Evolutionary conservation across 2,888 invertebrate species (phyloP), one percentile per base, ranked within the genome.

Genomic region (Erebia aethiops): DNA sequence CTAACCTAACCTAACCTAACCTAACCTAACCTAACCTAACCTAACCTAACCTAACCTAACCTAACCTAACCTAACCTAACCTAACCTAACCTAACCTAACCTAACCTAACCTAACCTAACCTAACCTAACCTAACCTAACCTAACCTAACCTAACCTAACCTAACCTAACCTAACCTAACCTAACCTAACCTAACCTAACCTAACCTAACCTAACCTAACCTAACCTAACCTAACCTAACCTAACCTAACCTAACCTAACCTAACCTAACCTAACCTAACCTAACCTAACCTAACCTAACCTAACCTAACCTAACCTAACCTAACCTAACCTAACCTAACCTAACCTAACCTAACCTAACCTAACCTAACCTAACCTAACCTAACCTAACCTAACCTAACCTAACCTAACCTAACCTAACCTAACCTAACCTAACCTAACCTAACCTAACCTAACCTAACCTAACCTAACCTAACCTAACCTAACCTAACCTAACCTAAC

Each of bases 1-100:
- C 61, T 61, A 61, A 61, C 61, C 61, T 61, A 61, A 61, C 61
- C 61, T 61, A 61, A 61, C 61, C 61, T 61, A 61, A 61, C 61
- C 61, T 61, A 61, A 61, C 61, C 61, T 61, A 61, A 61, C 61
- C 61, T 61, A 61, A 61, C 61, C 61, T 61, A 61, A 61, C 61
- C 61, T 61, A 61, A 61, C 61, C 61, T 61, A 61, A 61, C 61
- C 61, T 61, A 61, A 61, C 61, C 61, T 61, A 61, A 61, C 61
- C 61, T 61, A 61, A 61, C 61, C 61, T 61, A 61, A 61, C 61
- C 61, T 61, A 61, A 61, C 61, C 61, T 61, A 61, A 61, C 61
- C 61, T 61, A 61, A 61, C 61, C 61, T 61, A 61, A 61, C 61
- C 61, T 61, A 61, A 61, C 61, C 61, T 61, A 61, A 61, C 61